Percentiles rank a stretch among this genome's conserved stretches.
These are phyloP conservation scores for Macroglossus sobrinus DNA, from an alignment of 2,113 vertebrate species.

Conservation along the genomic window DNA sequence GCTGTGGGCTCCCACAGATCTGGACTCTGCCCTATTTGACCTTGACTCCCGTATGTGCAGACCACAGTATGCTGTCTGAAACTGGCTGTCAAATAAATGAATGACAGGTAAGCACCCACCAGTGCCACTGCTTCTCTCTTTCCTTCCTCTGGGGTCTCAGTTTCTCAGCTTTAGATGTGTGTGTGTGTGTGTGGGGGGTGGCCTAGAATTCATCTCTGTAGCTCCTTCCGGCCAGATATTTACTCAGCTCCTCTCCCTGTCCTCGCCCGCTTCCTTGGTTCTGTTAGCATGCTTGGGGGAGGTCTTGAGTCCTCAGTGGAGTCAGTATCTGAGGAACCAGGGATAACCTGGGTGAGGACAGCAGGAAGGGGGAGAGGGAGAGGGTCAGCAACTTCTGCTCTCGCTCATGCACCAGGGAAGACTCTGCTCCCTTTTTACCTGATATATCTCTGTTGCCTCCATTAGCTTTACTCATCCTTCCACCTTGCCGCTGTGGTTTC, in stretches of 20 bases:
- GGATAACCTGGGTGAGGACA: not conserved
- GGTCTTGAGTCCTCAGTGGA: not conserved
- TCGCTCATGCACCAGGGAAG: too few relatives aligned
- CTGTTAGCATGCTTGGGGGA: not conserved
- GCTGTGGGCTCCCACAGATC: not conserved
- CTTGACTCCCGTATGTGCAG: not conserved
- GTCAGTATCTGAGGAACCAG: not conserved
- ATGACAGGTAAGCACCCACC: accelerated
- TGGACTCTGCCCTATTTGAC: not conserved
- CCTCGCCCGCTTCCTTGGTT: too few relatives aligned
- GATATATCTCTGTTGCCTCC: not conserved
- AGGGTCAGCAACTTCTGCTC: not conserved
- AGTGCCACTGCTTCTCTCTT: not conserved
- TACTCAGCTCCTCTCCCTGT: not conserved
- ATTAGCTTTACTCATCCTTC: not conserved
- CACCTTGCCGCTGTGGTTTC: too few relatives aligned
- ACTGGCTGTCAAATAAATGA: not conserved
- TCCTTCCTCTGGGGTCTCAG: not conserved
- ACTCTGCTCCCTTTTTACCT: not conserved
- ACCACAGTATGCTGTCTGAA: not conserved
- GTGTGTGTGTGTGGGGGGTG: too few relatives aligned
- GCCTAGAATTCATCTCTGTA: not conserved
- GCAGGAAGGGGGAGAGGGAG: not conserved
- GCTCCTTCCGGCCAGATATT: not conserved
- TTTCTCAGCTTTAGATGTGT: not conserved